These are phyloP conservation scores for Sepiola atlantica DNA, from an alignment of 2,888 invertebrate species.

Conservation along the genomic window DNA sequence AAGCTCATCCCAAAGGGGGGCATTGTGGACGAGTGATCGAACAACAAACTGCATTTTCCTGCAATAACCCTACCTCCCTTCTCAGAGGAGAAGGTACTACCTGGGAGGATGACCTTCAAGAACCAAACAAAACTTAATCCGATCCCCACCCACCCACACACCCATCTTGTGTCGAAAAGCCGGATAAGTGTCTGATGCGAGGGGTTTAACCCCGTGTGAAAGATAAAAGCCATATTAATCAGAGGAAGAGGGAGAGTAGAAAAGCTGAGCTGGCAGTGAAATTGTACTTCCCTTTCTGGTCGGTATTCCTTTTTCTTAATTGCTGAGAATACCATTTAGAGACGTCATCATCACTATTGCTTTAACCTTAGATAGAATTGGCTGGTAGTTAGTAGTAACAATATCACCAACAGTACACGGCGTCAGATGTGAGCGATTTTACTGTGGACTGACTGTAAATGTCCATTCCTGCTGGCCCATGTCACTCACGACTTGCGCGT, in stretches of 20 bases:
- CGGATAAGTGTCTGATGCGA: no score
- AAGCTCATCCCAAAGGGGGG: no score
- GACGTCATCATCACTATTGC: slow-evolving; percentile 32
- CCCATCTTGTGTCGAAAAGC: no score
- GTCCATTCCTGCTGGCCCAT: background rate
- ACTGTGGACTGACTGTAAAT: background rate
- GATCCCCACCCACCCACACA: no score
- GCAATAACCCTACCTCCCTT: no score
- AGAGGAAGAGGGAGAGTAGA: background rate
- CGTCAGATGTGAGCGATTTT: background rate
- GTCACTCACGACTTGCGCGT: background rate
- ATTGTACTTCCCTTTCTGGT: slow-evolving; percentile 10
- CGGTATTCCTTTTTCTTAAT: background rate
- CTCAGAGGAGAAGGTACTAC: no score
- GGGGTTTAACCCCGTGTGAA: no score
- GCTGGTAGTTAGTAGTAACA: background rate
- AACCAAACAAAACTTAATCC: no score
- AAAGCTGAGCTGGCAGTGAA: slow-evolving; percentile 18
- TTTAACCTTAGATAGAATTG: background rate
- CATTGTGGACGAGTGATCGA: no score
- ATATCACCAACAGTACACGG: background rate
- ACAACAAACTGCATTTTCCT: no score
- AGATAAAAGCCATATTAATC: no score
- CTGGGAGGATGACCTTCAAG: no score
- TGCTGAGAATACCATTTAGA: background rate